phyloP scores from a whole-genome alignment of 2,888 invertebrate species.

The Cyclophora albipunctata region DNA sequence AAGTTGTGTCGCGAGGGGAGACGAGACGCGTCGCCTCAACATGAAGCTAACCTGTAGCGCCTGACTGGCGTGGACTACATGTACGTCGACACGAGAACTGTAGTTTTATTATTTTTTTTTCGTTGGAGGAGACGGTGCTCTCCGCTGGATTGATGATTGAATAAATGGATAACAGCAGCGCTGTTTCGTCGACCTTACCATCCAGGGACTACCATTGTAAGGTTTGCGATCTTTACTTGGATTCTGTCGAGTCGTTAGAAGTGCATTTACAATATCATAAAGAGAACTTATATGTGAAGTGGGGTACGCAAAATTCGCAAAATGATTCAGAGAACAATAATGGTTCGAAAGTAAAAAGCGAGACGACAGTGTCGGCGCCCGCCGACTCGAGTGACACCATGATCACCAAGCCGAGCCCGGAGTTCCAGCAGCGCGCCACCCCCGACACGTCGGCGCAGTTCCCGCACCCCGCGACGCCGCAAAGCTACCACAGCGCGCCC shows the following conservation, averaged over 20 bases:
- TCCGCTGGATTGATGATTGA: conserved; percentile 60
- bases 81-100: conserved; percentile 57
- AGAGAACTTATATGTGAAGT: conserved; percentile 83
- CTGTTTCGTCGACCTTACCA: conserved; percentile 72
- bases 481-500: conserved; percentile 80
- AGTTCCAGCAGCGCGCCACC: conserved; percentile 74
- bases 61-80: conserved; percentile 59
- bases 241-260: conserved; percentile 84
- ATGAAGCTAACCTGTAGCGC: conserved; percentile 64
- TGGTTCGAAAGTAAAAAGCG: conserved; percentile 74
- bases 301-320: conserved; percentile 77
- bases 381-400: conserved; percentile 84
- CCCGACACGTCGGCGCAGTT: conserved; percentile 75
- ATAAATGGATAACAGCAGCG: conserved; percentile 73
- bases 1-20: conserved; percentile 42
- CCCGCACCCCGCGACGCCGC: conserved; percentile 79
- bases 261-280: conserved; percentile 88
- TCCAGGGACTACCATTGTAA: conserved; percentile 81
- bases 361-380: conserved; percentile 79
- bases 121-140: conserved; percentile 70
- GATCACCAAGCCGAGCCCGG: conserved; percentile 78
- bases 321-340: conserved; percentile 81
- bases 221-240: conserved; percentile 84
- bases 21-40: conserved; percentile 37
- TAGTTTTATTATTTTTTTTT: conserved; percentile 69